phyloP scores from a whole-genome alignment of 1,140 invertebrate genomes.

The Hylaeus volcanicus region DNA sequence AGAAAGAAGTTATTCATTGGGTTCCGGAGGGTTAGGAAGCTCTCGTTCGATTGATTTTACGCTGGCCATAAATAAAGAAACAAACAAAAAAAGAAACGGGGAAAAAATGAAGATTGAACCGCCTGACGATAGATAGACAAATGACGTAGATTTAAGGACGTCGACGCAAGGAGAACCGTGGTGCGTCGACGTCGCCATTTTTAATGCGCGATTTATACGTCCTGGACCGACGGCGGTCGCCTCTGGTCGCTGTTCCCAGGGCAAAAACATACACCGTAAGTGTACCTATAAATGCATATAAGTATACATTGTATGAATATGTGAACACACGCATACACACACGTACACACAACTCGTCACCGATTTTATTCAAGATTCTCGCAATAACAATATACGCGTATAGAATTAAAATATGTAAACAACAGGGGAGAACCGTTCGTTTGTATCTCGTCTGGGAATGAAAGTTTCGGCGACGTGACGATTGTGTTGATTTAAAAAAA shows the following conservation, averaged over 20 bases:
- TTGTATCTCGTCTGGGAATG: constrained; percentile 59
- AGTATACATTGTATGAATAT: constrained; percentile 48
- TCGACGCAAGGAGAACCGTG: neutral
- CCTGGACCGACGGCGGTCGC: neutral
- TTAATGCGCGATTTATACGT: constrained; percentile 43
- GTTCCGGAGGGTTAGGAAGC: neutral
- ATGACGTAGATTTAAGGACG: constrained; percentile 26
- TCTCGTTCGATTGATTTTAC: constrained; percentile 16
- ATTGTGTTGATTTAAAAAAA: neutral
- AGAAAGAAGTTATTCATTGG: no score
- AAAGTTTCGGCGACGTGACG: constrained; percentile 47
- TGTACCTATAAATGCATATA: constrained; percentile 60
- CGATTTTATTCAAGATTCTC: constrained; percentile 59
- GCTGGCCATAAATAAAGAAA: neutral
- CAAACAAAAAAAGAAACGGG: neutral
- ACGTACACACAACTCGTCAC: constrained; percentile 37
- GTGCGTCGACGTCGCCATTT: constrained; percentile 48
- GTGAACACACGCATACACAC: constrained; percentile 1
- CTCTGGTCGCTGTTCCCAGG: constrained; percentile 6
- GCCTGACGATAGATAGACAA: constrained; percentile 46
- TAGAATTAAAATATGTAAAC: constrained; percentile 33
- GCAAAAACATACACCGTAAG: constrained; percentile 41
- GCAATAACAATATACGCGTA: constrained; percentile 47
- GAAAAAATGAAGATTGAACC: neutral
- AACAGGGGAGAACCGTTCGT: constrained; percentile 36